Base-by-base conservation (phyloP, 2,113 vertebrate genomes). In the Arothron firmamentum region DNA sequence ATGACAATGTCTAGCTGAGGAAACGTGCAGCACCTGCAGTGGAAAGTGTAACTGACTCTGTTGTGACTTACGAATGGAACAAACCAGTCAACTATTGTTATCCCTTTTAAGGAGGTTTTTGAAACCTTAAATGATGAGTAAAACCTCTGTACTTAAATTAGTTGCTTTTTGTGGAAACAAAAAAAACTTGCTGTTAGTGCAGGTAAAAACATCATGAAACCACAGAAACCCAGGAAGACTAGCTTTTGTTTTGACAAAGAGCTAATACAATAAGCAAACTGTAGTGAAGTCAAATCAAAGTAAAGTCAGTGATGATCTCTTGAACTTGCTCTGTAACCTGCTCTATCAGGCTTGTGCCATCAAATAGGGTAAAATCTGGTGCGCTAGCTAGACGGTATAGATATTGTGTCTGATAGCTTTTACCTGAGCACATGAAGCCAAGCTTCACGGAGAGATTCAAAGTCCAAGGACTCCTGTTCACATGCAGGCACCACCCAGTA, bases 401-500 rank as follows among this genome's bases (percentile, higher is more conserved):
- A 53, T 46, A 46, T 9, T 28, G 59, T 61, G 16, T 68, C 34
- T 21, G 9, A 45, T 56, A n/a, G 53, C 15, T 28, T 45, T 49
- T 43, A 15, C 53, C 50, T 65, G 47, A 47, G 45, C 6, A 70
- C 69, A 52, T 59, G 18, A 15, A 3, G 28, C 41, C 42, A 57
- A 45, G 61, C 69, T 59, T 57, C 28, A 3, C 42, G 49, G 67
- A 75, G 57, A 49, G 45, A 62, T 59, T 67, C 31, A 48, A 51
- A 54, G 11, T 10, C 5, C 23, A 54, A 59, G 59, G 42, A 74
- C 66, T 70, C 53, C 65, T 65, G 78, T 51, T 68, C 68, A 47
- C 53, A 65, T 58, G 64, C 59, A 64, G 46, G 63, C 64, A 66
- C 67, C 67, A 67, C 63, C 67, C 70, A 72, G 83, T 62, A 71